Percentiles rank a stretch among this genome's conserved stretches.
phyloP scores from a whole-genome alignment of 2,113 vertebrate species.

The Sander lucioperca region DNA sequence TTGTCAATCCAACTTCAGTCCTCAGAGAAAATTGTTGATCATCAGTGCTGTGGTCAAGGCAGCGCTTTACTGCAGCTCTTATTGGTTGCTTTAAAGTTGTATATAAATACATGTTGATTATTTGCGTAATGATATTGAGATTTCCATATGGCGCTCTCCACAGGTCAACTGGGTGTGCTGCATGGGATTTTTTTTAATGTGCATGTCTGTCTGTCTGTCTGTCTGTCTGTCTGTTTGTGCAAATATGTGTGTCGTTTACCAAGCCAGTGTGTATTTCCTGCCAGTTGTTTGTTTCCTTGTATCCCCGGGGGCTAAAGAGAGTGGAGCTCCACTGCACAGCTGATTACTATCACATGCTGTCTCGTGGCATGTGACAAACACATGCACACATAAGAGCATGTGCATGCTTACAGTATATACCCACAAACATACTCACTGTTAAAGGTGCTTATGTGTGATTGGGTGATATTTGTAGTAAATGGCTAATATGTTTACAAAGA shows the following conservation, averaged over 20 bases:
- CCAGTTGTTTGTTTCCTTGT: constrained; percentile 37
- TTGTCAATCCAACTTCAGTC: neutral
- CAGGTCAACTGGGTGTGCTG: constrained; percentile 1
- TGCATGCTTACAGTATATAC: neutral
- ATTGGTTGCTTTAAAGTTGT: neutral
- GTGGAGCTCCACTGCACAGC: constrained; percentile 28
- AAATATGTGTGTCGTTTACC: constrained; percentile 41
- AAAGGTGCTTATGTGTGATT: neutral
- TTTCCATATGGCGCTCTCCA: constrained; percentile 13
- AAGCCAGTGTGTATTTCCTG: constrained; percentile 40
- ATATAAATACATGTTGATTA: no score
- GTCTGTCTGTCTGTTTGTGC: neutral
- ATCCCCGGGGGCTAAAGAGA: constrained; percentile 19
- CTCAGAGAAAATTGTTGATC: neutral
- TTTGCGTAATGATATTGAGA: constrained; percentile 28
- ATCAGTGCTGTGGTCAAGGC: neutral
- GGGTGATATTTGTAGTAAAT: neutral
- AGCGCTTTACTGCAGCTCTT: neutral
- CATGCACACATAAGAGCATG: neutral
- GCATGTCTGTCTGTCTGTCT: no score
- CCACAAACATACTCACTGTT: neutral
- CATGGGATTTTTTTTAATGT: neutral
- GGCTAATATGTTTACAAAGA: neutral
- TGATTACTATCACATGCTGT: constrained; percentile 62
- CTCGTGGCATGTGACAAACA: constrained; percentile 30